Percentiles rank a stretch among this genome's conserved stretches.
Conservation (phyloP, 2,113 vertebrate species). For the Lanius collurio region DNA sequence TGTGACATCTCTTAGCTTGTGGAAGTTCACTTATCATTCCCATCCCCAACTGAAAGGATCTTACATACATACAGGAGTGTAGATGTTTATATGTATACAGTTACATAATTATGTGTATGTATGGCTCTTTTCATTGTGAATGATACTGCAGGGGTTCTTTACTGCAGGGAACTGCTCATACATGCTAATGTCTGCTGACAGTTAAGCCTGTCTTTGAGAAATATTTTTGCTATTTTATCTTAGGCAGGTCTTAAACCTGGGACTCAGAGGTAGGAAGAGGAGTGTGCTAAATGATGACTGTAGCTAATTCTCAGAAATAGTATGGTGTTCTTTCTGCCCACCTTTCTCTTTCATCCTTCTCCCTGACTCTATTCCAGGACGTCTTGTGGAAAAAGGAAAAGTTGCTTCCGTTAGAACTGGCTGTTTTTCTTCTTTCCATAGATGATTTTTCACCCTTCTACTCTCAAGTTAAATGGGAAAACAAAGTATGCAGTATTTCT, state of each 20-base stretch:
- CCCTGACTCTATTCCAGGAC: neutral
- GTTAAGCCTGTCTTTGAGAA: neutral
- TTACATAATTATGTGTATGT: neutral
- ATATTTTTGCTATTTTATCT: neutral
- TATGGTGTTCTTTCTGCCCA: neutral
- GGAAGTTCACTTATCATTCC: neutral
- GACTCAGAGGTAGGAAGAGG: neutral
- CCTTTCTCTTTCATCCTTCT: conserved; percentile 15
- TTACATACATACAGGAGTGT: rapidly evolving
- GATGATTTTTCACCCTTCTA: neutral
- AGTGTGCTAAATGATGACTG: neutral
- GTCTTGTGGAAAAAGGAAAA: conserved; percentile 37
- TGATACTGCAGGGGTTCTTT: neutral
- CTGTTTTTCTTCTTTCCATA: conserved; percentile 11
- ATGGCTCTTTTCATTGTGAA: neutral
- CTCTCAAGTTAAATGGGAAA: conserved; percentile 31
- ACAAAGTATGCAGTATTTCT: conserved; percentile 33
- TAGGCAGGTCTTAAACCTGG: neutral
- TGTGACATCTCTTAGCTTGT: neutral
- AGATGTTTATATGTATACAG: rapidly evolving
- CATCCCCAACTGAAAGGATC: neutral
- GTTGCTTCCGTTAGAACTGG: neutral
- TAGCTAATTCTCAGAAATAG: neutral
- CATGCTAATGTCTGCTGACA: neutral
- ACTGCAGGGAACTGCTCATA: neutral